Conservation (phyloP, 2,797 vertebrate species). For the Propithecus deckenii region DNA sequence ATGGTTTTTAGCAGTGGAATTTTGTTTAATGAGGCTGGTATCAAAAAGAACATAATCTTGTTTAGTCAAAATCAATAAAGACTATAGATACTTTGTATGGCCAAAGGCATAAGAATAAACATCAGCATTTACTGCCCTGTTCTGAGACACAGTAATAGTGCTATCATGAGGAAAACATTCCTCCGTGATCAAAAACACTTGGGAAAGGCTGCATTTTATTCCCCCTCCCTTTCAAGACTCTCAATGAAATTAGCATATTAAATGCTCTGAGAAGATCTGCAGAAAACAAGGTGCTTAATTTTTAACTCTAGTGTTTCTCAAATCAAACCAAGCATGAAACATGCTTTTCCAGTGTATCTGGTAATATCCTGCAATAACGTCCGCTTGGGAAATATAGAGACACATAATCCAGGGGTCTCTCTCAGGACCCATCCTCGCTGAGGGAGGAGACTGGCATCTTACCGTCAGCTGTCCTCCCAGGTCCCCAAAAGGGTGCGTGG, state of each 20-base stretch:
- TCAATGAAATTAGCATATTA: neutral
- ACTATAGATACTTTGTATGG: constrained; percentile 48
- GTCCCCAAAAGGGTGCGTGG: neutral
- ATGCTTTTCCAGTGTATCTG: neutral
- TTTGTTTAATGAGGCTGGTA: constrained; percentile 25
- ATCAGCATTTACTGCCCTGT: neutral
- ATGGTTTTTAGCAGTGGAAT: constrained; percentile 26
- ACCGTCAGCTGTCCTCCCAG: neutral
- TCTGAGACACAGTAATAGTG: constrained; percentile 14
- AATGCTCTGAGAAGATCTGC: constrained; percentile 26
- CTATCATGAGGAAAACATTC: neutral
- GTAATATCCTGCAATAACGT: neutral
- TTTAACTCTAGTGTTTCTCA: constrained; percentile 32
- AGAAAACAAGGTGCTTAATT: neutral
- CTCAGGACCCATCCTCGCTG: neutral
- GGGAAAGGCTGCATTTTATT: constrained; percentile 38
- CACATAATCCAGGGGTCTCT: neutral
- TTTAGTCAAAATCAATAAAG: constrained; percentile 55
- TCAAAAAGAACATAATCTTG: constrained; percentile 34
- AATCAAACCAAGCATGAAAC: constrained; percentile 33
- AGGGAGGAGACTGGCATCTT: neutral
- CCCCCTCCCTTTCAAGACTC: neutral
- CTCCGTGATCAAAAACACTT: neutral
- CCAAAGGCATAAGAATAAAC: constrained; percentile 36
- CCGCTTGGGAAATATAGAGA: constrained; percentile 20